phyloP scores from a whole-genome alignment of 2,113 vertebrate species.

The Podarcis muralis region DNA sequence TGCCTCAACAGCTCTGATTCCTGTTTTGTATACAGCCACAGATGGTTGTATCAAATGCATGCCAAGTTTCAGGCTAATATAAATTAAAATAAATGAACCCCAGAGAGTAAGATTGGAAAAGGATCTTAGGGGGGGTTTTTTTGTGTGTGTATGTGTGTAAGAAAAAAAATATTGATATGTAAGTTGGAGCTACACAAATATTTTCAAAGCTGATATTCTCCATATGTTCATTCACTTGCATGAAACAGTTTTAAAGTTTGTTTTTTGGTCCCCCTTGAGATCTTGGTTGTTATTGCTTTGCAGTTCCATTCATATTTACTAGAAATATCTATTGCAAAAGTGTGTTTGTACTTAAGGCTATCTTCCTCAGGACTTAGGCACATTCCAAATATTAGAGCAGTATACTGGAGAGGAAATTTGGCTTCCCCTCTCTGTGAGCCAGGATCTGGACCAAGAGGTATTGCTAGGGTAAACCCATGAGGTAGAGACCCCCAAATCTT shows the following conservation, averaged over 20 bases:
- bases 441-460: not conserved
- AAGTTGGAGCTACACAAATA: conserved; percentile 1
- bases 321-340: not conserved
- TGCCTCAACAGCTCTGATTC: not conserved
- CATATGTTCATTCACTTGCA: not conserved
- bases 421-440: not conserved
- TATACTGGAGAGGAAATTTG: not conserved
- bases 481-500: not conserved
- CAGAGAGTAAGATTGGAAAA: not conserved
- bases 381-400: not conserved
- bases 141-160: not conserved
- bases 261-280: not conserved
- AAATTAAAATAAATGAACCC: conserved; percentile 3
- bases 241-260: not conserved
- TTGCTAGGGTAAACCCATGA: not conserved
- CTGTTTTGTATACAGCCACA: not conserved
- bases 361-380: not conserved
- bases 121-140: not conserved
- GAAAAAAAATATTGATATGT: conserved; percentile 26
- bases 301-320: not conserved
- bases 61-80: not conserved
- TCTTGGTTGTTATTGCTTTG: not conserved
- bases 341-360: not conserved
- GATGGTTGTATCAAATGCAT: not conserved
- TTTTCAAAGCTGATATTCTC: not conserved